A percentile compares a stretch with the other conserved stretches of the same genome.
These are phyloP conservation scores for Microctonus aethiopoides DNA, from an alignment of 2,888 invertebrate genomes.

Conservation along the genomic window DNA sequence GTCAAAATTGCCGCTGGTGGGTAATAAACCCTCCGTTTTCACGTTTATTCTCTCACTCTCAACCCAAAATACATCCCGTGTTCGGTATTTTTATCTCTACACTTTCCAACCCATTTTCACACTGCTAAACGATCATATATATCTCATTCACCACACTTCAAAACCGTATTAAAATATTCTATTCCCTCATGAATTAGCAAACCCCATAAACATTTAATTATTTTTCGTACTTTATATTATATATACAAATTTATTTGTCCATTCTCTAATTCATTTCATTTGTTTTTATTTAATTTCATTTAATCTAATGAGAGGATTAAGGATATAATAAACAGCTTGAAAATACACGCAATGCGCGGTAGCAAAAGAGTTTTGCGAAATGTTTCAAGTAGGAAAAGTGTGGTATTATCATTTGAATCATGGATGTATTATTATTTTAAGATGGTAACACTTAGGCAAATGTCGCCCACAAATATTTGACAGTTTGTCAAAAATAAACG, in stretches of 20 bases:
- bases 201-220: not conserved
- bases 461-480: too few species aligned
- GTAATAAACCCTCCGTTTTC: constrained; percentile 32
- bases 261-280: too few species aligned
- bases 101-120: not conserved
- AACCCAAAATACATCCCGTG: not conserved
- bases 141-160: not conserved
- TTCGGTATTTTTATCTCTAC: not conserved
- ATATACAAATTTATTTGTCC: not conserved
- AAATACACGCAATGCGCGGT: not conserved
- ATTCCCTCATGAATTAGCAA: not conserved
- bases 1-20: constrained; percentile 49
- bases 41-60: constrained; percentile 1
- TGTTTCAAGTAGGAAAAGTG: not conserved
- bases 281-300: not conserved
- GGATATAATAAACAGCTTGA: not conserved
- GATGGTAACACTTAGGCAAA: too few species aligned
- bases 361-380: not conserved
- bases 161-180: not conserved
- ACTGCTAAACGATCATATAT: constrained; percentile 1
- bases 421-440: too few species aligned
- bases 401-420: not conserved
- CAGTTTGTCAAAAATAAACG: too few species aligned
- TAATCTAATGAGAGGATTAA: not conserved
- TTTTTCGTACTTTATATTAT: not conserved